Evolutionary conservation across 2,888 invertebrate genomes (phyloP).

Genomic region (Nasonia oneida): DNA sequence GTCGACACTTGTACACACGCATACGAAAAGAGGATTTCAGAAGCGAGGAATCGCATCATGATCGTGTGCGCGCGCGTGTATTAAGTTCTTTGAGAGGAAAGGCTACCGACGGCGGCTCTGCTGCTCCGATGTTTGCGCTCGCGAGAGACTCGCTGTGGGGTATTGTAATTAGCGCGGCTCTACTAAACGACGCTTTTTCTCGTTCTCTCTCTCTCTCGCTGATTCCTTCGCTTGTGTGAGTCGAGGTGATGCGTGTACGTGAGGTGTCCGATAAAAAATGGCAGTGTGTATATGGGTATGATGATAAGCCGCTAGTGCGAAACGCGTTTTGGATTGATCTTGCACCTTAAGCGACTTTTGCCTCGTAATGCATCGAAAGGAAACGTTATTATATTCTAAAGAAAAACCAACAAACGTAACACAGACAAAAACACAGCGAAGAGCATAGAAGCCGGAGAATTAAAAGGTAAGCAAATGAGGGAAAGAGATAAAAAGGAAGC

Average conservation of each 20-base stretch:
- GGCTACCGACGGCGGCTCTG: slow-evolving; percentile 22
- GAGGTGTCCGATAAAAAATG: neutral
- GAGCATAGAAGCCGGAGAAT: neutral
- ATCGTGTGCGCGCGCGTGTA: neutral
- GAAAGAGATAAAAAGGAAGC: slow-evolving; percentile 47
- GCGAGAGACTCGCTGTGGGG: slow-evolving; percentile 16
- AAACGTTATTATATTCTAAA: neutral
- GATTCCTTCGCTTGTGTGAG: too few relatives aligned
- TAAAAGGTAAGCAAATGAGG: slow-evolving; percentile 55
- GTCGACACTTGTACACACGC: neutral
- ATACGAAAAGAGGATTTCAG: slow-evolving; percentile 31
- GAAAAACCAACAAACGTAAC: neutral
- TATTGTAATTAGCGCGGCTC: slow-evolving; percentile 65
- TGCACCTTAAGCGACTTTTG: too few relatives aligned
- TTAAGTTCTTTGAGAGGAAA: neutral
- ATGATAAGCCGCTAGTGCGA: neutral
- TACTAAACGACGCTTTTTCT: slow-evolving; percentile 63
- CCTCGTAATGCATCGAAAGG: too few relatives aligned
- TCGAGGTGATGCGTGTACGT: neutral
- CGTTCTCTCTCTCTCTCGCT: too few relatives aligned
- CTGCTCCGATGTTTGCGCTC: slow-evolving; percentile 19
- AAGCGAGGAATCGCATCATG: slow-evolving; percentile 20
- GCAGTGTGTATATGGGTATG: neutral
- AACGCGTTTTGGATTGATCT: neutral
- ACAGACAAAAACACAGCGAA: too few relatives aligned